Evolutionary conservation across 2,888 invertebrate genomes (phyloP), one percentile per base, ranked within the genome.

Genomic region (Nomada ruficornis): DNA sequence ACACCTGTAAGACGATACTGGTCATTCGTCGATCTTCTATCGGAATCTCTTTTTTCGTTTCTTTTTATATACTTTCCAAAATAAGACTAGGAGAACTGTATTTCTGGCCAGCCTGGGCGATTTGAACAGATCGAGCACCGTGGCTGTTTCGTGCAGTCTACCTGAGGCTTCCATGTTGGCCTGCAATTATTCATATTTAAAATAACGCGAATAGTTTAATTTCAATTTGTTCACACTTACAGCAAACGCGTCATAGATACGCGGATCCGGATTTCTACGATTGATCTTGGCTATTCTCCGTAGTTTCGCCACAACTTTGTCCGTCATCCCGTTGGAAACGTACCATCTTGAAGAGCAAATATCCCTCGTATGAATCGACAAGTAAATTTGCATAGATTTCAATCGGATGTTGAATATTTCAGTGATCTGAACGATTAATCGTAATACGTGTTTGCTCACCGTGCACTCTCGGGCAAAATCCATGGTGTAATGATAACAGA

Each of bases 401-500:
- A 4, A 15, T 26, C 47, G 44, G 26, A 7, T 20, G 7, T 9
- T 47, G 42, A n/a, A 44, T 10, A 54, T 55, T 42, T 13, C n/a
- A 36, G 3, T 13, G 2, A 44, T 50, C 36, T 47, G 13, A 15
- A 15, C 47, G 15, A 47, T 47, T 47, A 47, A 10, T 13, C 23
- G 42, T 57, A 2, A n/a, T 36, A 36, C 36, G 11, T 60, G 44
- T 52, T 29, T 44, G 50, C 72, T 89, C 90, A 95, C 95, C 95
- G 92, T 47, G 95, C 94, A 88, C 95, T 95, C 89, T 95, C 95
- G 0, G 95, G 94, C 13, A 94, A 92, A 52, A 94, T 93, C 94
- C 94, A 94, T 7, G 94, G 94, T 0, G 94, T 94, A 42, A 94
- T 75, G 52, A 94, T 83, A n/a, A 94, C 94, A 50, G 92, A 89